Evolutionary conservation across 2,888 invertebrate genomes (phyloP).

Genomic region (Baccha elongata): DNA sequence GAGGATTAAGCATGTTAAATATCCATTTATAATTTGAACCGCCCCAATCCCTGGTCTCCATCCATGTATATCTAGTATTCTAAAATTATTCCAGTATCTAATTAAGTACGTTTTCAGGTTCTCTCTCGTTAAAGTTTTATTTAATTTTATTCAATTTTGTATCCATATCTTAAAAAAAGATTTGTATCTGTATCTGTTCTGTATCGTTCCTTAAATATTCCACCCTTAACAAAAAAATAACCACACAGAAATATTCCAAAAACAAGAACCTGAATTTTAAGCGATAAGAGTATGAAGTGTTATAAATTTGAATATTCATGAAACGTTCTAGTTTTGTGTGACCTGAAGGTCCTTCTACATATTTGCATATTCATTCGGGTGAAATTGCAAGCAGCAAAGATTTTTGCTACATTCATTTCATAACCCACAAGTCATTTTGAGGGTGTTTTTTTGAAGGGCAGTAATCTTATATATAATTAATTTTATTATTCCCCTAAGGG

Average conservation of each 20-base stretch:
- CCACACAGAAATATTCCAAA: conserved; percentile 1
- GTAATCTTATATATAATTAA: conserved; percentile 66
- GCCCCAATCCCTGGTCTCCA: conserved; percentile 22
- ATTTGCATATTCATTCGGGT: conserved; percentile 60
- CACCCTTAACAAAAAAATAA: conserved; percentile 11
- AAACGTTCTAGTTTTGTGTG: conserved; percentile 44
- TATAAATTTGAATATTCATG: conserved; percentile 69
- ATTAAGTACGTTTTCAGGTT: conserved; percentile 29
- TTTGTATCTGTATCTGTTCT: conserved; percentile 13
- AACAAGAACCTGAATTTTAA: conserved; percentile 35
- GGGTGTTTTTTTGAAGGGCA: conserved; percentile 14
- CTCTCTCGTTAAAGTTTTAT: conserved; percentile 1
- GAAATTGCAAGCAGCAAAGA: conserved; percentile 23
- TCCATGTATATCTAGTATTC: background rate
- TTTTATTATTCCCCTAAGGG: conserved; percentile 59
- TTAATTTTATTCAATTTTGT: conserved; percentile 40
- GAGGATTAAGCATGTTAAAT: conserved; percentile 48
- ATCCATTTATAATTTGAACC: conserved; percentile 58
- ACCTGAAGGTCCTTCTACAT: conserved; percentile 51
- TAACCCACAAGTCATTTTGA: background rate
- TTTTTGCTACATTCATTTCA: conserved; percentile 9
- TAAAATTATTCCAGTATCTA: conserved; percentile 30
- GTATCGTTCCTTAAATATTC: conserved; percentile 27
- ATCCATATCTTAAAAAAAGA: conserved; percentile 20
- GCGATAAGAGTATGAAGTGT: conserved; percentile 65